Evolutionary conservation across 2,113 vertebrate species (phyloP).

Genomic region (Ceratotherium simum): DNA sequence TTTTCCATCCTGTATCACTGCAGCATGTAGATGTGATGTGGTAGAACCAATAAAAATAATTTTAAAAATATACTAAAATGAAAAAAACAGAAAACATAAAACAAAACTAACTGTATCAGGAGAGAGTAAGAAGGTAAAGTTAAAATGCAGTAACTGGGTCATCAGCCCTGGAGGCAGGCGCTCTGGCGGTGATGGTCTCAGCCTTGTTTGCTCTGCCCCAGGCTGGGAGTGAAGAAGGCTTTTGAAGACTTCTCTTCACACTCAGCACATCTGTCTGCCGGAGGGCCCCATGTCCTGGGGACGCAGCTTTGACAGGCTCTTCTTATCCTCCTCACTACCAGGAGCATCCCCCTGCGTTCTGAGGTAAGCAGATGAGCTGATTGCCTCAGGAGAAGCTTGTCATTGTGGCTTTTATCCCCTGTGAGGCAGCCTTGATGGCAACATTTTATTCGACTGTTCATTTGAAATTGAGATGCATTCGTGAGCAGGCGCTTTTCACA

Average conservation of each 20-base stretch:
- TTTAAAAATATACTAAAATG: neutral
- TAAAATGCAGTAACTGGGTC: neutral
- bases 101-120: neutral
- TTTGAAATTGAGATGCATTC: constrained; percentile 43
- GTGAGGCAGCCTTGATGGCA: neutral
- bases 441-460: neutral
- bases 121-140: neutral
- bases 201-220: constrained; percentile 63
- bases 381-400: constrained; percentile 1
- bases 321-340: neutral
- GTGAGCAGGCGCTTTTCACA: neutral
- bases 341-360: neutral
- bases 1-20: neutral
- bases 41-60: neutral
- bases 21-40: neutral
- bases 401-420: neutral
- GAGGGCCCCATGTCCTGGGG: neutral
- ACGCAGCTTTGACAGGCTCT: constrained; percentile 11
- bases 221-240: neutral
- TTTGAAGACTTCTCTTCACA: constrained; percentile 44
- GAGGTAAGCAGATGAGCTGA: neutral
- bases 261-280: constrained; percentile 46
- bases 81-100: neutral
- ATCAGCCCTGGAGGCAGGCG: neutral
- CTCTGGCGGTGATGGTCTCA: neutral